These are phyloP conservation scores for Physella acuta DNA, from an alignment of 1,140 invertebrate species.

Conservation along the genomic window DNA sequence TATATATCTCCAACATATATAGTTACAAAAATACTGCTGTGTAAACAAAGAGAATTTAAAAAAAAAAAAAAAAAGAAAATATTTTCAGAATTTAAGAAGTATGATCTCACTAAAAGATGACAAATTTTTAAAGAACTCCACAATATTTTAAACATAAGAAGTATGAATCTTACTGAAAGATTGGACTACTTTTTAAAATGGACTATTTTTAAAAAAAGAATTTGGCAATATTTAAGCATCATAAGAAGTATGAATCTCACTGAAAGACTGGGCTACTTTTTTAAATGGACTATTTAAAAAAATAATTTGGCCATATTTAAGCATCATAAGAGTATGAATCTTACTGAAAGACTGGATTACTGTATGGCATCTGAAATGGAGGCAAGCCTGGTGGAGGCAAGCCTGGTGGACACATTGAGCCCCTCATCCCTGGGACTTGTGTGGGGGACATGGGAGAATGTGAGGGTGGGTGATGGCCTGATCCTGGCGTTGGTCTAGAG, in stretches of 20 bases:
- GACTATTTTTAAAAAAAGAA: background rate
- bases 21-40: too few relatives aligned
- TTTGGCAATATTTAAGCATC: too few relatives aligned
- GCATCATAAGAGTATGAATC: background rate
- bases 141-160: too few relatives aligned
- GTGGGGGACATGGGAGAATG: slow-evolving; percentile 19
- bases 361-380: slow-evolving; percentile 20
- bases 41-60: too few relatives aligned
- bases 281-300: background rate
- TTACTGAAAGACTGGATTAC: background rate
- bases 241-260: background rate
- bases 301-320: background rate
- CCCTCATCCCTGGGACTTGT: background rate
- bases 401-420: background rate
- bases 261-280: background rate
- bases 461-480: slow-evolving; percentile 15
- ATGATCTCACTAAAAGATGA: too few relatives aligned
- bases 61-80: too few relatives aligned
- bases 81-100: too few relatives aligned
- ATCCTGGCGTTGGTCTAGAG: slow-evolving; percentile 1
- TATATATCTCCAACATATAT: too few relatives aligned
- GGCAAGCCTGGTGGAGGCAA: slow-evolving; percentile 8
- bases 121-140: background rate
- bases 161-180: background rate
- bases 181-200: background rate